Evolutionary conservation across 2,113 vertebrate genomes (phyloP).

Genomic region (Tretioscincus oriximinensis): DNA sequence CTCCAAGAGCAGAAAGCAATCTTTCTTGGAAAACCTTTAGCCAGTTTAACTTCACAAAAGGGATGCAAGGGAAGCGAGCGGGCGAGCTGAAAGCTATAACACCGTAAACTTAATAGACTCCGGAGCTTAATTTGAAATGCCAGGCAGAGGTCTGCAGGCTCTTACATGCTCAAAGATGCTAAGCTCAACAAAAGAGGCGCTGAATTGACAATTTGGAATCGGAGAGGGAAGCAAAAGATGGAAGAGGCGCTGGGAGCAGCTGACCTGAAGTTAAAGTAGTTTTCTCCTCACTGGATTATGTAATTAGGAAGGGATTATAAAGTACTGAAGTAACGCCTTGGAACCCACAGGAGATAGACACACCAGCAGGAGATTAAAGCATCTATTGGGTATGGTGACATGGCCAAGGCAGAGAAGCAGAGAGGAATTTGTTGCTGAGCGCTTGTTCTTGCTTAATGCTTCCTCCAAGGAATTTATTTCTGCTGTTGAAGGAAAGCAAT

Average conservation of each 20-base stretch:
- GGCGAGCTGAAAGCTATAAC: background rate
- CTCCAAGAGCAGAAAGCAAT: background rate
- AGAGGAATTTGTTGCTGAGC: background rate
- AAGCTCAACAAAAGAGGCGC: conserved; percentile 5
- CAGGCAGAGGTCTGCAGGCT: background rate
- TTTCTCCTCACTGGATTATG: conserved; percentile 3
- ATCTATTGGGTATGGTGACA: background rate
- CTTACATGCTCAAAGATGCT: background rate
- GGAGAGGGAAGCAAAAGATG: background rate
- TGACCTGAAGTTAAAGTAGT: background rate
- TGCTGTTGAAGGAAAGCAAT: conserved; percentile 9
- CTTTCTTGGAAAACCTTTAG: background rate
- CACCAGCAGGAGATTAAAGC: background rate
- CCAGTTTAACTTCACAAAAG: background rate
- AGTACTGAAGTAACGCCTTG: background rate
- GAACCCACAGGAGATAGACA: background rate
- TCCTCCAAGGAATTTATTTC: background rate
- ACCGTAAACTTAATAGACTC: background rate
- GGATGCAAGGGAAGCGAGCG: background rate
- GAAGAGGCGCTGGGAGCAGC: background rate
- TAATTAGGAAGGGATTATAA: conserved; percentile 19
- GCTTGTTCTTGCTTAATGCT: background rate
- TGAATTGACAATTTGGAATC: background rate
- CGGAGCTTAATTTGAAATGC: conserved; percentile 1
- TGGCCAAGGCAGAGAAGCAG: background rate